Evolutionary conservation across 2,888 invertebrate species (phyloP), one percentile per base, ranked within the genome.

Genomic region (Eilema caniola): DNA sequence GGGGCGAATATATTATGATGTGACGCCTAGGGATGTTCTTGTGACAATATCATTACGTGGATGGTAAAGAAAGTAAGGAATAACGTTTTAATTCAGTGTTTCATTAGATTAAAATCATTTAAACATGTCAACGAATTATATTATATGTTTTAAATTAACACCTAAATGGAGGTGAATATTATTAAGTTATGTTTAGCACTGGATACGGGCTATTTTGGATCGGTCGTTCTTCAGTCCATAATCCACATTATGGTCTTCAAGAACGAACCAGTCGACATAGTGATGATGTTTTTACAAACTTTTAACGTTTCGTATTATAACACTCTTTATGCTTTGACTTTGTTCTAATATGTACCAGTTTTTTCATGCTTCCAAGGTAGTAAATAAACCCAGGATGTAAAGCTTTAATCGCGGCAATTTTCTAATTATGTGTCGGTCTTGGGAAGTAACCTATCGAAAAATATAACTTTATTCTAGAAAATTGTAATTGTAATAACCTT

Each of bases 1-100:
- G 3, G 23, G 25, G n/a, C 33, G 25, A 67, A 62, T 62, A 37
- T 68, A 28, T 67, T 47, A 23, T 41, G n/a, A 53, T 53, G 20
- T 53, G 53, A n/a, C 8, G n/a, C n/a, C n/a, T 8, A 53, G n/a
- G 53, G 53, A n/a, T 53, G 7, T 53, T 53, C 20, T 53, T n/a
- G 53, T 53, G 53, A n/a, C n/a, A 53, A 7, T 47, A 20, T 53
- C n/a, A 53, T 16, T n/a, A 53, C 53, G n/a, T 47, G 20, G 10
- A 2, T n/a, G n/a, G 16, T 8, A n/a, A 53, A 53, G 53, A 53
- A n/a, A 47, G 47, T 20, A 47, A 47, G 7, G 16, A 47, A 7
- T 5, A 47, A n/a, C 10, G 53, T n/a, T 53, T 20, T 47, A 47
- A 47, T 47, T 47, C 7, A 1, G 10, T 53, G n/a, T n/a, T n/a